These are phyloP conservation scores for Nothocercus nigrocapillus DNA, from an alignment of 2,113 vertebrate species.

Conservation along the genomic window DNA sequence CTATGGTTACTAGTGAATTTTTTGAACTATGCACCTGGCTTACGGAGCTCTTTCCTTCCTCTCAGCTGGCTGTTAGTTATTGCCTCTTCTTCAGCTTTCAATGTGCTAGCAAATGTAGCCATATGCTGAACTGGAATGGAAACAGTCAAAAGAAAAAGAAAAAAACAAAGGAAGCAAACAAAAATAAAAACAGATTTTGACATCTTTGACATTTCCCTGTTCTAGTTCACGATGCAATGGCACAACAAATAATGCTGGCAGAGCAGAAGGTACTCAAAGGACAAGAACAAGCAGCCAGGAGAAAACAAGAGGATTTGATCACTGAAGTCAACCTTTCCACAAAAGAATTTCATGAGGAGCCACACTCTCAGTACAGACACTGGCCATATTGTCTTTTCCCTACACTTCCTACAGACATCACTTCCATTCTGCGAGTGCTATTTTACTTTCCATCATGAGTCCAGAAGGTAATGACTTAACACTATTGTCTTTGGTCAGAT, in stretches of 20 bases:
- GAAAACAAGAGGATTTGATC: accelerated
- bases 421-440: neutral
- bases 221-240: neutral
- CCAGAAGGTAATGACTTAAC: neutral
- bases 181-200: neutral
- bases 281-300: neutral
- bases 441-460: neutral
- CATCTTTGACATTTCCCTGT: neutral
- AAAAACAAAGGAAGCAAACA: neutral
- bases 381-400: neutral
- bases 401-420: neutral
- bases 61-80: neutral
- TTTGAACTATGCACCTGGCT: neutral
- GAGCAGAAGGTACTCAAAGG: neutral
- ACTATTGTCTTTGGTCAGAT: neutral
- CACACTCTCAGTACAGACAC: neutral
- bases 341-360: neutral
- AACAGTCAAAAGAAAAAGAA: neutral
- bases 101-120: neutral
- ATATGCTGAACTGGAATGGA: neutral
- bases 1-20: neutral
- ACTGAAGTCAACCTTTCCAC: neutral
- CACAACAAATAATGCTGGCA: neutral
- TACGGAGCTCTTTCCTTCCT: neutral
- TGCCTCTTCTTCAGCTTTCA: neutral